Evolutionary conservation across 2,113 vertebrate genomes (phyloP), one percentile per base, ranked within the genome.

Genomic region (Petrocephalus zakoni): DNA sequence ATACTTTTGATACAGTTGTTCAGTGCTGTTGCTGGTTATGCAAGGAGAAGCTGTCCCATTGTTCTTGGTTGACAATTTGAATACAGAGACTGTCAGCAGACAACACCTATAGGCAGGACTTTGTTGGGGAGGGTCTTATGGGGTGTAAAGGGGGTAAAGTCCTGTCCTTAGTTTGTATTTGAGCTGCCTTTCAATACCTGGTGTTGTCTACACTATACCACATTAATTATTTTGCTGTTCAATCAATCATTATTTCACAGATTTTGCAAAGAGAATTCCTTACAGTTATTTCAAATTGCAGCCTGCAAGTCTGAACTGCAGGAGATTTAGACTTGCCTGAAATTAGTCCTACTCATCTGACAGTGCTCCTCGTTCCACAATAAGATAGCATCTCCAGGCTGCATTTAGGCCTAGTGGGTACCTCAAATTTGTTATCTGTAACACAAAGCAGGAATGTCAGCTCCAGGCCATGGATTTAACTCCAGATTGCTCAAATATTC

Each of bases 391-490:
- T 97, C 96, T 97, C 95, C 95, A 95, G 95, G 95, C 93, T 95
- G 95, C 95, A 94, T 95, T 94, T 93, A 95, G 94, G 91, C 94
- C 94, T 68, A 95, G 95, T 95, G 95, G 95, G 91, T 89, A 95
- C 95, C 94, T 95, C 94, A 96, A 96, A 96, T 97, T 96, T 96
- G 96, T 95, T 95, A 96, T 95, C 96, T 96, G 95, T 96, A 96
- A 96, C 95, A 95, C 95, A 96, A 95, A 96, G 95, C 96, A 97
- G 96, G 94, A 95, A 95, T 95, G 93, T 94, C 94, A 95, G 93
- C 94, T 95, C 93, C 94, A 96, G 96, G 96, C 96, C 93, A 95
- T 94, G 92, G 19, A 29, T 93, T 94, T 94, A 51, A 93, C 95
- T 64, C n/a, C 53, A 61, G 55, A 21, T 56, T 56, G 52, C 5